Percentiles rank a stretch among this genome's conserved stretches.
These are phyloP conservation scores for Struthidea cinerea DNA, from an alignment of 2,113 vertebrate genomes.

Conservation along the genomic window DNA sequence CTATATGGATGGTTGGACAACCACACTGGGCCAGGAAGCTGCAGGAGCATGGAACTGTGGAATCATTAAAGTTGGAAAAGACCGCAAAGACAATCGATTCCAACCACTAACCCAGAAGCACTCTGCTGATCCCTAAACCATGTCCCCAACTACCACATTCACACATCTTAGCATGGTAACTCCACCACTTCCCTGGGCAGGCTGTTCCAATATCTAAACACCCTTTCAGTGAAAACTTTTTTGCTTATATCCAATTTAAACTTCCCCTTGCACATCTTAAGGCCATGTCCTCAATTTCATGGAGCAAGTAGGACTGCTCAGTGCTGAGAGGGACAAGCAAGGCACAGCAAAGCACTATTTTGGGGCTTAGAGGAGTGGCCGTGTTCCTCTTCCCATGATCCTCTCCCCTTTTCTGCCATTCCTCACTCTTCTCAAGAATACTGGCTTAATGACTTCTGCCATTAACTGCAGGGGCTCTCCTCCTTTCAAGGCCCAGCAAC, in stretches of 20 bases:
- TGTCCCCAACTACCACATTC: neutral
- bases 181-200: neutral
- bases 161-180: neutral
- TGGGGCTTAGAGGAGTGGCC: neutral
- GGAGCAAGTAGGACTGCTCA: neutral
- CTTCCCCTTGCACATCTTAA: neutral
- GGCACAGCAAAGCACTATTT: fast-evolving
- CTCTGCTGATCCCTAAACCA: neutral
- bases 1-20: neutral
- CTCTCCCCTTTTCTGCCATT: neutral
- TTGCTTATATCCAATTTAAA: neutral
- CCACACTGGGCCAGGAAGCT: fast-evolving
- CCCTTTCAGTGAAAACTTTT: neutral
- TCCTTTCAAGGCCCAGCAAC: neutral
- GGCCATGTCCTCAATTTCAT: neutral
- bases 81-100: neutral
- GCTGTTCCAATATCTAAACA: neutral
- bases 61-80: neutral
- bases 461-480: neutral
- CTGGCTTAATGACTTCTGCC: neutral
- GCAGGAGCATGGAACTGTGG: neutral
- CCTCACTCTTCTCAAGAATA: neutral
- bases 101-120: neutral
- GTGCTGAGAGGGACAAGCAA: neutral
- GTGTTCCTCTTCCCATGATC: neutral